Evolutionary conservation across 2,113 vertebrate species (phyloP).

Genomic region (Hippocampus abdominalis): DNA sequence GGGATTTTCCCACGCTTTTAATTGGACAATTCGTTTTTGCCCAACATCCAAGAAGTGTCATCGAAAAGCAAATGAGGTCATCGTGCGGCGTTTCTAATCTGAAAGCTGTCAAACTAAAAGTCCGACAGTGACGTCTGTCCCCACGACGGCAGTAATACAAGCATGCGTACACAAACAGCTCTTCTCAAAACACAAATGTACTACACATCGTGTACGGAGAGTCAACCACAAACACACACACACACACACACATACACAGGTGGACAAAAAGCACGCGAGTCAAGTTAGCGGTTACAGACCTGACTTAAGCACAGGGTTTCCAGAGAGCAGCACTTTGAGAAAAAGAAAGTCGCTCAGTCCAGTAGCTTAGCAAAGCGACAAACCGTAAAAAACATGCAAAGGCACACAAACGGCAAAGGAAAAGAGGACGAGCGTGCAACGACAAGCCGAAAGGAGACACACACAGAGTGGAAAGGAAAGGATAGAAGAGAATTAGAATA

Average conservation of each 20-base stretch:
- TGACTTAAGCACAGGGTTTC: constrained; percentile 76
- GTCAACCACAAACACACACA: constrained; percentile 42
- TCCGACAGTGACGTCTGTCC: constrained; percentile 13
- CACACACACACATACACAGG: constrained; percentile 34
- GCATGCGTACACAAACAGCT: constrained; percentile 34
- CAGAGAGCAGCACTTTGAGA: constrained; percentile 76
- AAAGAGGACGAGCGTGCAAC: constrained; percentile 30
- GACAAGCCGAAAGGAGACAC: constrained; percentile 45
- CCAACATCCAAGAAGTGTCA: too few relatives aligned
- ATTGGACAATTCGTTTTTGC: too few relatives aligned
- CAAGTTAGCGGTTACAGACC: constrained; percentile 75
- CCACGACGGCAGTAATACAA: constrained; percentile 56
- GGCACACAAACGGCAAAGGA: constrained; percentile 25
- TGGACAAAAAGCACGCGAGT: constrained; percentile 43
- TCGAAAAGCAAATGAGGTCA: too few relatives aligned
- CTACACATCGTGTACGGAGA: constrained; percentile 32
- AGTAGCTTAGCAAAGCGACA: constrained; percentile 56
- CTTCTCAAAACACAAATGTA: constrained; percentile 39
- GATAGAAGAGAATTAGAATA: constrained; percentile 77
- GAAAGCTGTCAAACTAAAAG: background rate
- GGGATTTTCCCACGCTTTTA: too few relatives aligned
- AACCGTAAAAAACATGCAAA: constrained; percentile 38
- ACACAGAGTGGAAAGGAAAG: constrained; percentile 62
- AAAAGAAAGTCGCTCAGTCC: constrained; percentile 72
- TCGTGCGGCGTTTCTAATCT: background rate